A percentile compares a stretch with the other conserved stretches of the same genome.
Conservation (phyloP, 1,140 invertebrate species). For the Luehdorfia chinensis region DNA sequence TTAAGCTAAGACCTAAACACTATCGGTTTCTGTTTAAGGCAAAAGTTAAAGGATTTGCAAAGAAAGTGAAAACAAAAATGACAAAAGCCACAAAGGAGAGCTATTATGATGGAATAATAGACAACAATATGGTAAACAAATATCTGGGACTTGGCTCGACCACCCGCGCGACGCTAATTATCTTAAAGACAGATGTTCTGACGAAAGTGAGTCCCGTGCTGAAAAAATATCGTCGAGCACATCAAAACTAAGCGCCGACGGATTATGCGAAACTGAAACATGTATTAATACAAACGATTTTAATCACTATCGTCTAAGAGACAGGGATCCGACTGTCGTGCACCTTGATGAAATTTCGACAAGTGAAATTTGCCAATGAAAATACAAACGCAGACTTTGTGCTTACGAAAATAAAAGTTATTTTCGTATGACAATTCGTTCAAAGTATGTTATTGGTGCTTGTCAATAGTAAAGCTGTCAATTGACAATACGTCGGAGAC, state of each 20-base stretch:
- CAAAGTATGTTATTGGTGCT: slow-evolving; percentile 12
- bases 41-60: slow-evolving; percentile 47
- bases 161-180: slow-evolving; percentile 60
- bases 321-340: slow-evolving; percentile 8
- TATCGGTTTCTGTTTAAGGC: slow-evolving; percentile 54
- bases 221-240: slow-evolving; percentile 54
- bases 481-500: slow-evolving; percentile 57
- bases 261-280: slow-evolving; percentile 33
- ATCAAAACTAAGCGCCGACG: slow-evolving; percentile 66
- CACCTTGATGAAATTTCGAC: background rate
- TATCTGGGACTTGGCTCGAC: slow-evolving; percentile 30
- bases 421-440: too few species aligned
- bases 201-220: slow-evolving; percentile 44
- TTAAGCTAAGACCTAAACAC: slow-evolving; percentile 19
- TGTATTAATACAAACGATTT: background rate
- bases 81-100: slow-evolving; percentile 46
- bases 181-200: slow-evolving; percentile 58
- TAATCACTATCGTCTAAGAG: background rate
- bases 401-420: too few species aligned
- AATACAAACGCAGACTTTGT: too few species aligned
- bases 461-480: slow-evolving; percentile 46
- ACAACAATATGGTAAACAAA: slow-evolving; percentile 39
- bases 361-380: too few species aligned
- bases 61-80: slow-evolving; percentile 64
- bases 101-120: slow-evolving; percentile 53